phyloP scores from a whole-genome alignment of 2,888 invertebrate species.

The Orthosia cruda region DNA sequence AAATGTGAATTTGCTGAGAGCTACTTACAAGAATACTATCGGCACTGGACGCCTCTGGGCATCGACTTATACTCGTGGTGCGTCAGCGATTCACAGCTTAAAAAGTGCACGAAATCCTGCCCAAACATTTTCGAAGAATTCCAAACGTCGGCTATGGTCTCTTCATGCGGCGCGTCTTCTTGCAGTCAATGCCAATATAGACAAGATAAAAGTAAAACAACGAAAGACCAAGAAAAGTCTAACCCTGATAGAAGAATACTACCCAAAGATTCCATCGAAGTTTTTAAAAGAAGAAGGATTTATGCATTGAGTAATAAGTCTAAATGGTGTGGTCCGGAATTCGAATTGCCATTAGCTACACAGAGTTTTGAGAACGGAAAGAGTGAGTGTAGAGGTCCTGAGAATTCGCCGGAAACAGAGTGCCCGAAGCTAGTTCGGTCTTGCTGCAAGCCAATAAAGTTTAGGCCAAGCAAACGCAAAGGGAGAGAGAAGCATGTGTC shows the following conservation, averaged over 20 bases:
- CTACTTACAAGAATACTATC: conserved; percentile 83
- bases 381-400: neutral
- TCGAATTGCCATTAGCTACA: conserved; percentile 23
- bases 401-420: conserved; percentile 19
- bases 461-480: conserved; percentile 44
- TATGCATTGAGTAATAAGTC: conserved; percentile 78
- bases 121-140: conserved; percentile 82
- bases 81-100: conserved; percentile 77
- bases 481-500: conserved; percentile 78
- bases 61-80: conserved; percentile 79
- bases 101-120: conserved; percentile 78
- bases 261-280: conserved; percentile 87
- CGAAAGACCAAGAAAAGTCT: conserved; percentile 54
- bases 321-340: conserved; percentile 69
- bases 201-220: conserved; percentile 55
- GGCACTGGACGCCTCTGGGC: conserved; percentile 79
- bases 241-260: conserved; percentile 66
- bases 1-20: conserved; percentile 83
- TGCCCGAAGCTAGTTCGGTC: conserved; percentile 61
- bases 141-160: conserved; percentile 71
- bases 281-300: conserved; percentile 79
- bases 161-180: conserved; percentile 75
- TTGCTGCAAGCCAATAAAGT: conserved; percentile 50
- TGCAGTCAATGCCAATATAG: conserved; percentile 54
- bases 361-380: conserved; percentile 67